Conservation (phyloP, 2,113 vertebrate species). For the Mixornis gularis region DNA sequence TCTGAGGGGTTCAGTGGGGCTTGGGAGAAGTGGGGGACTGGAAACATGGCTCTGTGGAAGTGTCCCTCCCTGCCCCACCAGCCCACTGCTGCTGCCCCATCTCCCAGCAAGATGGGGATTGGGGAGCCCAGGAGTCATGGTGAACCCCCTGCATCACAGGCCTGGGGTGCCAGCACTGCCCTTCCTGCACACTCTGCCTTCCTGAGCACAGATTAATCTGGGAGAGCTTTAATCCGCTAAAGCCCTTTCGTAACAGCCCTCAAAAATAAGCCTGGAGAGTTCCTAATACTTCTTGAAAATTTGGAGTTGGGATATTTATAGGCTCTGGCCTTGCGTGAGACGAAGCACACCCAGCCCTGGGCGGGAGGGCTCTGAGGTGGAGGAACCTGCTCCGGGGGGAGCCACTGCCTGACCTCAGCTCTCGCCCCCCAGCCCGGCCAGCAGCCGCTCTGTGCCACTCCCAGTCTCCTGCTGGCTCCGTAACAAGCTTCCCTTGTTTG, state of each 20-base stretch:
- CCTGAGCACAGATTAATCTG: not conserved
- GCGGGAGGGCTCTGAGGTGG: not conserved
- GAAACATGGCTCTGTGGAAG: fast-evolving
- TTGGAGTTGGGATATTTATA: constrained; percentile 39
- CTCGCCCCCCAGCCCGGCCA: not conserved
- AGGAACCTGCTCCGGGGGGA: not conserved
- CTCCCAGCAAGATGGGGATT: fast-evolving
- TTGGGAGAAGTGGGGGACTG: fast-evolving
- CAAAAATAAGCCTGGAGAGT: constrained; percentile 52
- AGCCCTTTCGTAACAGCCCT: constrained; percentile 53
- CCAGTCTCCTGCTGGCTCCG: not conserved
- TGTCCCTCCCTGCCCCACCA: not conserved
- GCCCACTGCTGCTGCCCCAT: too few relatives aligned
- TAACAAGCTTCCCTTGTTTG: constrained; percentile 27
- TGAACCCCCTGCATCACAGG: not conserved
- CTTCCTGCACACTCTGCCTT: not conserved
- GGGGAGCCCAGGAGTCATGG: not conserved
- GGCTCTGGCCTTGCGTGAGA: not conserved
- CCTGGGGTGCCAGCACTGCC: not conserved
- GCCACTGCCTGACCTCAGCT: not conserved
- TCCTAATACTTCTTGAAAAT: constrained; percentile 53
- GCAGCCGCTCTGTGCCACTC: not conserved
- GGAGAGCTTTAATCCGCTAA: constrained; percentile 44
- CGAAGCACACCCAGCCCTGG: fast-evolving
- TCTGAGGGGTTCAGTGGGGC: not conserved